A percentile compares a stretch with the other conserved stretches of the same genome.
phyloP scores from a whole-genome alignment of 2,113 vertebrate species.

The Chionis minor region DNA sequence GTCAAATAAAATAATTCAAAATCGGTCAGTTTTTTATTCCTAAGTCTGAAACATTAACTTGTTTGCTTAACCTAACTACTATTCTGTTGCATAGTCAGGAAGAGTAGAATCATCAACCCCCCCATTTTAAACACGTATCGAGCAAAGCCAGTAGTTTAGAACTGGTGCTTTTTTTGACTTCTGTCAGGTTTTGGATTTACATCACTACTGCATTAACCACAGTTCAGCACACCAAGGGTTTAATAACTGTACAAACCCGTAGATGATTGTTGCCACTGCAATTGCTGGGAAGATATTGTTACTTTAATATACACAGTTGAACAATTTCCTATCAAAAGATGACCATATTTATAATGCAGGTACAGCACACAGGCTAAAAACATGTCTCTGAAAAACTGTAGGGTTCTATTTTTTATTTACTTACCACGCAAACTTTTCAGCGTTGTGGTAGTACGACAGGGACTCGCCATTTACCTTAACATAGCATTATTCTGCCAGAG shows the following conservation, averaged over 20 bases:
- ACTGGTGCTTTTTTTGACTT: background rate
- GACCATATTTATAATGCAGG: background rate
- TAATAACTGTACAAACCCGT: background rate
- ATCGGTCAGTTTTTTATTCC: background rate
- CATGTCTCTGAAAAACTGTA: background rate
- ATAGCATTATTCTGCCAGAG: background rate
- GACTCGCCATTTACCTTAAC: background rate
- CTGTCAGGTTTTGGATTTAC: background rate
- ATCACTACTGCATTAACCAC: background rate
- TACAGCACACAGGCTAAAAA: background rate
- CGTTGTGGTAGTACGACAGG: background rate
- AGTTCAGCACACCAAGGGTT: background rate
- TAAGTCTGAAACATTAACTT: background rate
- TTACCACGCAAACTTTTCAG: background rate
- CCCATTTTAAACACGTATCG: background rate
- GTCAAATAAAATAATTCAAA: background rate
- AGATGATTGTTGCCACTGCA: background rate
- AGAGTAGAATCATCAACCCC: background rate
- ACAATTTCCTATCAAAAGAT: background rate
- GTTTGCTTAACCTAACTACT: background rate
- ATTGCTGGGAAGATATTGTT: background rate
- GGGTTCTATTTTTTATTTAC: background rate
- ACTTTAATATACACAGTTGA: background rate
- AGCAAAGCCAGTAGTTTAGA: background rate
- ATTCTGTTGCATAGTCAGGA: background rate